A percentile compares a stretch with the other conserved stretches of the same genome.
These are phyloP conservation scores for Thera obeliscata DNA, from an alignment of 2,888 invertebrate genomes.

Conservation along the genomic window DNA sequence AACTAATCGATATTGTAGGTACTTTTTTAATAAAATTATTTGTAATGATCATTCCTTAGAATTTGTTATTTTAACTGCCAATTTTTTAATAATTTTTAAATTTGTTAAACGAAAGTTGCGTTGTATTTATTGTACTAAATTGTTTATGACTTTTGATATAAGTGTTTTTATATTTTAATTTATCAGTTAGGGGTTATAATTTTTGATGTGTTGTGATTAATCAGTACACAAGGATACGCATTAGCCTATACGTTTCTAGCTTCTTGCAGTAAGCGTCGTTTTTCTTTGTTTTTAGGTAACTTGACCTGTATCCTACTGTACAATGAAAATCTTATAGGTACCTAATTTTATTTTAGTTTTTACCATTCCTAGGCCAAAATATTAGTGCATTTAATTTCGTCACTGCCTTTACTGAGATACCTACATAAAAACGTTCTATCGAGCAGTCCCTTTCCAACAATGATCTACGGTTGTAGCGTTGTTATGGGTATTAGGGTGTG, in stretches of 20 bases:
- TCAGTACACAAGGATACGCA: not conserved
- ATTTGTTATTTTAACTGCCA: not conserved
- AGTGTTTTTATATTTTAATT: slow-evolving; percentile 1
- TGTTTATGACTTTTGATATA: slow-evolving; percentile 3
- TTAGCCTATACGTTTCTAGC: no score
- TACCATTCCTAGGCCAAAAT: slow-evolving; percentile 1
- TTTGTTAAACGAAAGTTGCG: not conserved
- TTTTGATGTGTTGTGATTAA: not conserved
- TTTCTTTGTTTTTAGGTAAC: no score
- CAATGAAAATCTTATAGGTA: no score
- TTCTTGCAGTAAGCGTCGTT: no score
- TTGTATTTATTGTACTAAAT: not conserved
- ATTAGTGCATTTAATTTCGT: not conserved
- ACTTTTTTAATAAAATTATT: not conserved
- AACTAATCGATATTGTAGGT: not conserved
- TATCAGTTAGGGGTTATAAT: not conserved
- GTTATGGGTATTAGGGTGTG: no score
- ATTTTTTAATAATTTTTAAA: not conserved
- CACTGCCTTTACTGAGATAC: not conserved
- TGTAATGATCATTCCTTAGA: not conserved
- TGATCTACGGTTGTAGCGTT: no score
- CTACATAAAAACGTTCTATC: no score
- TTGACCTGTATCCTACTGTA: no score
- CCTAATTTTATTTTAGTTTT: not conserved
- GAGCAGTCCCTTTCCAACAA: no score